Evolutionary conservation across 2,113 vertebrate species (phyloP).

Genomic region (Psilopsiagon aurifrons): DNA sequence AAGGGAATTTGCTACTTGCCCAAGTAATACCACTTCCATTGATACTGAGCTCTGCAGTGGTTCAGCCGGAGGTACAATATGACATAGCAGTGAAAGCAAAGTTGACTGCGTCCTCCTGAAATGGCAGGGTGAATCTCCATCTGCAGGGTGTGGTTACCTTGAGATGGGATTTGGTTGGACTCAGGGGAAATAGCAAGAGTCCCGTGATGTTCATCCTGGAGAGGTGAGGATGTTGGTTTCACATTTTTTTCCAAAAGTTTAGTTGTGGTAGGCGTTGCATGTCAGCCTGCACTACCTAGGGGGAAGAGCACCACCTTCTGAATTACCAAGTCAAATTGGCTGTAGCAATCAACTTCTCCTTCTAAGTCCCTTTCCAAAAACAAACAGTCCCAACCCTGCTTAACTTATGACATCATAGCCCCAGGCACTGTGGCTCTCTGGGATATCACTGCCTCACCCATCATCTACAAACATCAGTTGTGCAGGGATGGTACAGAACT

Average conservation of each 20-base stretch:
- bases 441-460: constrained; percentile 37
- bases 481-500: constrained; percentile 16
- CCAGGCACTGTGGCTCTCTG: not conserved
- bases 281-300: not conserved
- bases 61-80: not conserved
- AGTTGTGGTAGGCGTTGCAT: constrained; percentile 1
- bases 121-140: constrained; percentile 25
- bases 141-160: constrained; percentile 25
- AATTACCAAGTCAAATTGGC: constrained; percentile 52
- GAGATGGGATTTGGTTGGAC: constrained; percentile 31
- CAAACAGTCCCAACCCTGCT: constrained; percentile 41
- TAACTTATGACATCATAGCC: constrained; percentile 43
- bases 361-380: not conserved
- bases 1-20: not conserved
- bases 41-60: not conserved
- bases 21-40: not conserved
- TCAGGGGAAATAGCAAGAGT: not conserved
- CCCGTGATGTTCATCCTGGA: not conserved
- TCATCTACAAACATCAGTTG: constrained; percentile 33
- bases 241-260: constrained; percentile 20
- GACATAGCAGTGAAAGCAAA: not conserved
- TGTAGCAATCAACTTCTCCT: constrained; percentile 40
- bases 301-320: constrained; percentile 66
- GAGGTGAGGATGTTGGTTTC: constrained; percentile 35
- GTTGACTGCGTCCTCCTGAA: constrained; percentile 7